These are phyloP conservation scores for Drosophila kikkawai DNA, from an alignment of 1,140 invertebrate genomes.

Conservation along the genomic window DNA sequence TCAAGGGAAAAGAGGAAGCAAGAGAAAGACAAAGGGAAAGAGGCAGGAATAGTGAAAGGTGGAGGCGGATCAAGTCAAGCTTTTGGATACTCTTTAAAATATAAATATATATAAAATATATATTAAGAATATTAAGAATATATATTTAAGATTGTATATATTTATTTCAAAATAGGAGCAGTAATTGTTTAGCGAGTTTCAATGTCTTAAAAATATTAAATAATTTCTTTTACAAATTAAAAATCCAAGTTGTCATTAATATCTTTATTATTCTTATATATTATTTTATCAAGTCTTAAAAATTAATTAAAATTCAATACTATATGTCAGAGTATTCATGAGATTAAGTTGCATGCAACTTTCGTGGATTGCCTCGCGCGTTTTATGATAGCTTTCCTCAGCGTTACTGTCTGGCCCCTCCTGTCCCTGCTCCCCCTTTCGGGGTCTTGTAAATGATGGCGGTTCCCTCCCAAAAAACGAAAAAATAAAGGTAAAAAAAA, in stretches of 20 bases:
- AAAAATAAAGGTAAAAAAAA: slow-evolving; percentile 22
- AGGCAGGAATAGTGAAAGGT: slow-evolving; percentile 12
- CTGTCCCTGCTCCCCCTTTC: neutral
- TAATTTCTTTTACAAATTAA: too few species aligned
- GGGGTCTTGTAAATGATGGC: slow-evolving; percentile 8
- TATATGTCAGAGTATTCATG: slow-evolving; percentile 1
- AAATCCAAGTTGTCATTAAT: too few species aligned
- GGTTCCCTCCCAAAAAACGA: slow-evolving; percentile 3
- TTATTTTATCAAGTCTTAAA: too few species aligned
- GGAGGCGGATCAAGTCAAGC: slow-evolving; percentile 11
- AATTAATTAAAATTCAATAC: too few species aligned
- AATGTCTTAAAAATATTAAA: too few species aligned
- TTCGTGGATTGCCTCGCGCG: slow-evolving; percentile 4
- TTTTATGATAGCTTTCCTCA: slow-evolving; percentile 28
- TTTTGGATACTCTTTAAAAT: neutral
- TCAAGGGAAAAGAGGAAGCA: slow-evolving; percentile 38
- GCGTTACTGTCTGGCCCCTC: neutral
- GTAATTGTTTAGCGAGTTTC: too few species aligned
- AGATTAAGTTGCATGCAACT: slow-evolving; percentile 2
- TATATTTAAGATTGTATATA: too few species aligned
- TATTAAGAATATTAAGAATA: too few species aligned
- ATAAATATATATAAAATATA: too few species aligned
- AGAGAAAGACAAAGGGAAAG: slow-evolving; percentile 3
- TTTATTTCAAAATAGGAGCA: too few species aligned
- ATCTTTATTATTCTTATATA: too few species aligned